Conservation (phyloP, 1,140 invertebrate species). For the Magallana ariakensis region DNA sequence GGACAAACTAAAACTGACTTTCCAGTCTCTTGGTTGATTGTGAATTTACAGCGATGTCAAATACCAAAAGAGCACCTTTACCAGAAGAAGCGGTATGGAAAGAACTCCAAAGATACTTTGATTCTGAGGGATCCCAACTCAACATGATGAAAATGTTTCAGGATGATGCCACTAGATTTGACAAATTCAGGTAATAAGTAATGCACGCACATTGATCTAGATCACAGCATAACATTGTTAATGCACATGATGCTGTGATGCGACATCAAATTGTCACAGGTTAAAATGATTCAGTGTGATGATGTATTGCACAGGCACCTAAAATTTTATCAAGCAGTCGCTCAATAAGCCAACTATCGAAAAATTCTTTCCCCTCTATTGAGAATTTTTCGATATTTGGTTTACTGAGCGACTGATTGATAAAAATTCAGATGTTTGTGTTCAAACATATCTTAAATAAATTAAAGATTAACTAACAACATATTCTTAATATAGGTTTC, state of each 20-base stretch:
- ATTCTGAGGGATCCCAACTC: conserved; percentile 61
- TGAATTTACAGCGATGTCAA: conserved; percentile 56
- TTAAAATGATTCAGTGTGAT: neutral
- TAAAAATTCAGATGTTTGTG: too few species aligned
- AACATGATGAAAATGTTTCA: conserved; percentile 73
- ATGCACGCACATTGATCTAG: conserved; percentile 7
- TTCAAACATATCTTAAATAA: too few species aligned
- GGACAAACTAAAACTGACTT: conserved; percentile 35
- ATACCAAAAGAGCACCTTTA: conserved; percentile 56
- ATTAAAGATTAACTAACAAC: too few species aligned
- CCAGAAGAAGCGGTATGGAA: conserved; percentile 64
- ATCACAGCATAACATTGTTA: too few species aligned
- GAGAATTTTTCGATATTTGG: too few species aligned
- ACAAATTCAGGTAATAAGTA: conserved; percentile 70
- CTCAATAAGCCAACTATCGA: neutral
- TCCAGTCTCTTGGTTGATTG: neutral
- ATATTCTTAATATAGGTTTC: too few species aligned
- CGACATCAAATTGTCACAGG: too few species aligned
- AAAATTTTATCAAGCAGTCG: neutral
- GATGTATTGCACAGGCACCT: neutral
- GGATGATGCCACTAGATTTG: conserved; percentile 65
- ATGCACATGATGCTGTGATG: too few species aligned
- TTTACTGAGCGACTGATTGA: too few species aligned
- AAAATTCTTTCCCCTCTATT: too few species aligned
- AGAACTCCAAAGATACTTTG: conserved; percentile 64